Base-by-base conservation (phyloP, 2,797 vertebrate genomes). In the Oreochromis mossambicus region DNA sequence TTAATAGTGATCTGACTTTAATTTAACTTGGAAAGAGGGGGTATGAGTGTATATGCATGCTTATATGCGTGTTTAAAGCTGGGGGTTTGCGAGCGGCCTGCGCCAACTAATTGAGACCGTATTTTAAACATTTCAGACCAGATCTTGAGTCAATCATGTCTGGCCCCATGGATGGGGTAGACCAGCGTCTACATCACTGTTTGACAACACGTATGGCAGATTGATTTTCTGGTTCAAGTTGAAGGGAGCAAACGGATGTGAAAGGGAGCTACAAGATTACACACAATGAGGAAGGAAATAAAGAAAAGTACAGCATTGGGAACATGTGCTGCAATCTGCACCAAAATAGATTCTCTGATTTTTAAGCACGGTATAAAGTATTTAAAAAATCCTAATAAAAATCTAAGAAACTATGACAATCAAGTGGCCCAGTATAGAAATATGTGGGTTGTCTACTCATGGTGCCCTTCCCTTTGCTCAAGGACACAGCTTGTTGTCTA, bases 1-100 rank as follows among this genome's bases (percentile, higher is more conserved):
- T 88, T 76, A 91, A 95, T 93, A 90, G 86, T 78, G 92, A 94
- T 96, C 94, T 94, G 93, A 94, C 87, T 96, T 96, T 94, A 92
- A 95, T 95, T 95, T 94, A 92, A 94, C 84, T 91, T 83, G 85
- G 89, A 88, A 92, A 94, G 90, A 77, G 70, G 77, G 87, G 77
- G 89, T 89, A 86, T 88, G 86, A 29, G 66, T 88, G 90, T 88
- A 56, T 83, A 84, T 70, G 84, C 78, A 89, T 86, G 86, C 73
- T 41, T 7, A 10, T 86, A 63, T 68, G 78, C 88, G 86, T 90
- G 82, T 83, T 58, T 80, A 56, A 80, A 83, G 84, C 82, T 56
- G 10, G 14, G 52, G 81, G 85, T 90, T 90, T 86, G 77, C 81
- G 87, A 90, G 88, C 92, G 73, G 84, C 78, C 86, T 68, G 81